These are phyloP conservation scores for Pseudomugil tenellus DNA, from an alignment of 2,797 vertebrate genomes.

Conservation along the genomic window DNA sequence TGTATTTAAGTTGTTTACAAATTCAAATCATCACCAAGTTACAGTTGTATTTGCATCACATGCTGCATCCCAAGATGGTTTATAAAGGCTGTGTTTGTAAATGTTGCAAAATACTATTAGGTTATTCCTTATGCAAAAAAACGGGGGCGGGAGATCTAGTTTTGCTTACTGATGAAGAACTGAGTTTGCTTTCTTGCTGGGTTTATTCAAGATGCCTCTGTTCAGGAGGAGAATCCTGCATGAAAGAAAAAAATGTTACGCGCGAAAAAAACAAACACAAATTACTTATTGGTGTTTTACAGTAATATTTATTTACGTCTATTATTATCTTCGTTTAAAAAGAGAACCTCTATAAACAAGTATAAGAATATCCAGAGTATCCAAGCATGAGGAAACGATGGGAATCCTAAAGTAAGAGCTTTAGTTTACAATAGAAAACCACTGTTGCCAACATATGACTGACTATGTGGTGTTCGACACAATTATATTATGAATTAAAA, in stretches of 20 bases:
- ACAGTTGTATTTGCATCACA: no score
- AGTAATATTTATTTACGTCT: not conserved
- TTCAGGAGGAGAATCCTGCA: slow-evolving; percentile 12
- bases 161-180: slow-evolving; percentile 56
- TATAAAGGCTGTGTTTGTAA: no score
- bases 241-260: not conserved
- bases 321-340: not conserved
- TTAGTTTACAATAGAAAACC: not conserved
- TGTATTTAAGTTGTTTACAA: no score
- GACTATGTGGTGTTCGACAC: not conserved
- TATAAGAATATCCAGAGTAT: not conserved
- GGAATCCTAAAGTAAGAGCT: not conserved
- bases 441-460: not conserved
- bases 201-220: not conserved
- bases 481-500: not conserved
- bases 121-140: no score
- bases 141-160: not conserved
- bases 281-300: not conserved
- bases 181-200: not conserved
- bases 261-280: not conserved
- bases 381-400: not conserved
- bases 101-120: no score
- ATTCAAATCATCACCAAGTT: no score
- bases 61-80: no score
- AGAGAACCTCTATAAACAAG: not conserved